Evolutionary conservation across 1,140 invertebrate genomes (phyloP).

Genomic region (Hermetia illucens): DNA sequence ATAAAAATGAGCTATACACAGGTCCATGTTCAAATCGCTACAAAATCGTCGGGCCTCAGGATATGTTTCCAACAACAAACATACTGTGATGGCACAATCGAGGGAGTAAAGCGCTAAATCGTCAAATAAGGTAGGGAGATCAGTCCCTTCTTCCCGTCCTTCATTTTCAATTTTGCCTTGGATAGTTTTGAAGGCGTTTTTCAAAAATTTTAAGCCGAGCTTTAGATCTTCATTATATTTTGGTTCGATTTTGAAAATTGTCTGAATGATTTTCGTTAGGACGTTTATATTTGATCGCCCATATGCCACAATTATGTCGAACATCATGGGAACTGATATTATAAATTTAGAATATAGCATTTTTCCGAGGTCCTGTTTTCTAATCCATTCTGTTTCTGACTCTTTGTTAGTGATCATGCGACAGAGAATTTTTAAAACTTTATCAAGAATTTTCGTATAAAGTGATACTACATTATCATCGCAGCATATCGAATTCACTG

Average conservation of each 20-base stretch:
- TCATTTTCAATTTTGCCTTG: constrained; percentile 26
- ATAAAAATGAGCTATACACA: constrained; percentile 47
- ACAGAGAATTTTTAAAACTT: constrained; percentile 51
- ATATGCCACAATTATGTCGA: constrained; percentile 62
- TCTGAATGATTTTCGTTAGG: constrained; percentile 45
- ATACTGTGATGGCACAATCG: constrained; percentile 52
- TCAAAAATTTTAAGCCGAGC: constrained; percentile 38
- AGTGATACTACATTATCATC: constrained; percentile 16
- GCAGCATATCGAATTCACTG: constrained; percentile 29
- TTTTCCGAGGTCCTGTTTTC: constrained; percentile 44
- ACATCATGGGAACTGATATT: constrained; percentile 65
- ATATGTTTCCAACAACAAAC: constrained; percentile 48
- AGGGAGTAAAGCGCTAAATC: constrained; percentile 57
- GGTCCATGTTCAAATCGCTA: constrained; percentile 17
- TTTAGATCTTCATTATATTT: constrained; percentile 52
- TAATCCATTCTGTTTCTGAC: constrained; percentile 53
- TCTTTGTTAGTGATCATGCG: constrained; percentile 62
- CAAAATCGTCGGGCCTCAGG: constrained; percentile 30
- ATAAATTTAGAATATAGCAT: constrained; percentile 66
- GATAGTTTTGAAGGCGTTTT: constrained; percentile 22
- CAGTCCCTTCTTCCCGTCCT: constrained; percentile 22
- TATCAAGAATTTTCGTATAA: constrained; percentile 41
- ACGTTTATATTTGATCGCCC: constrained; percentile 45
- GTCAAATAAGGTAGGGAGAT: constrained; percentile 33
- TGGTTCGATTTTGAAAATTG: constrained; percentile 53